A percentile compares a stretch with the other conserved stretches of the same genome.
phyloP scores from a whole-genome alignment of 2,797 vertebrate genomes.

The Diplodus sargus region DNA sequence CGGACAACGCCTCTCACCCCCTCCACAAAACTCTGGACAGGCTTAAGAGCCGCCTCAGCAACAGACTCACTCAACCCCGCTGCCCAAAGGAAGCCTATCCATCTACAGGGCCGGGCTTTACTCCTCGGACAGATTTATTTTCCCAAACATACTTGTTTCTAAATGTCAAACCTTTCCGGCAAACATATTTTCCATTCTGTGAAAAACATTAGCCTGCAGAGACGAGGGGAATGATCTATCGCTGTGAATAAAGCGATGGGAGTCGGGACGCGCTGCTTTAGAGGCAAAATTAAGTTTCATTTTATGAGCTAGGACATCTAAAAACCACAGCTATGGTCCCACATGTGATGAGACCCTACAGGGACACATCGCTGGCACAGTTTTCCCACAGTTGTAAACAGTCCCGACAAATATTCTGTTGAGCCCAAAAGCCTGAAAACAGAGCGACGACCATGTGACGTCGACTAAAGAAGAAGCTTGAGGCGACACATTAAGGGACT shows the following conservation, averaged over 20 bases:
- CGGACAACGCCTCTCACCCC: no score
- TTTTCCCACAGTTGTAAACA: conserved; percentile 5
- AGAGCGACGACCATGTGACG: not conserved
- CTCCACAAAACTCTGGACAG: no score
- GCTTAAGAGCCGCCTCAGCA: no score
- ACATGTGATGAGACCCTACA: not conserved
- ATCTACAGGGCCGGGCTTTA: no score
- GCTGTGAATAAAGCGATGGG: no score
- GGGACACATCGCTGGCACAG: not conserved
- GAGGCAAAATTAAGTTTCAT: not conserved
- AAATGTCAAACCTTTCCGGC: not conserved
- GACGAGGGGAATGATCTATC: no score
- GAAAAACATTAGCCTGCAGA: not conserved
- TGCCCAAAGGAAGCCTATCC: no score
- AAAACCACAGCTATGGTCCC: not conserved
- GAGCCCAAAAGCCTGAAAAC: not conserved
- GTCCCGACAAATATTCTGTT: not conserved
- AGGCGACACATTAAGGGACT: no score
- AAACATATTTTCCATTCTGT: not conserved
- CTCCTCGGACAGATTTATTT: no score
- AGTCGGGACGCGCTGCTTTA: not conserved
- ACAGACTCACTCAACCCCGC: no score
- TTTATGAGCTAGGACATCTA: not conserved
- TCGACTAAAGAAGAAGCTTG: no score
- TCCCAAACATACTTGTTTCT: not conserved